phyloP scores from a whole-genome alignment of 2,113 vertebrate genomes.

The Progne subis region DNA sequence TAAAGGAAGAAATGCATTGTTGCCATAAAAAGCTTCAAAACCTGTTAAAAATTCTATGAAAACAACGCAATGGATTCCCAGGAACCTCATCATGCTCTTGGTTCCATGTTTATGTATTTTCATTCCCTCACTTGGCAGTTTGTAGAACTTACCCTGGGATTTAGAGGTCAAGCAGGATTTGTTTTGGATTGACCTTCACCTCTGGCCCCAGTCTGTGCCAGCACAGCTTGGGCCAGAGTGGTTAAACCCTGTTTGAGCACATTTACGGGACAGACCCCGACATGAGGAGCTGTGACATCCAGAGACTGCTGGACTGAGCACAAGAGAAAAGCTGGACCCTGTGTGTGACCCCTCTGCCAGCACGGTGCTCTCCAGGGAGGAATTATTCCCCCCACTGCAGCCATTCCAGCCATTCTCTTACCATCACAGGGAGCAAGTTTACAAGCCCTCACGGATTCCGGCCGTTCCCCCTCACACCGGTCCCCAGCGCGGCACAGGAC shows the following conservation, averaged over 20 bases:
- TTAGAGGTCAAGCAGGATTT: background rate
- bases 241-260: background rate
- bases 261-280: background rate
- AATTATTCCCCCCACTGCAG: background rate
- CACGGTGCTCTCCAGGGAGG: accelerated
- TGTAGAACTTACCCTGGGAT: background rate
- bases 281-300: accelerated
- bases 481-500: conserved; percentile 86
- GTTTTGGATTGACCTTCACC: background rate
- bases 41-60: background rate
- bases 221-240: accelerated
- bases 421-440: conserved; percentile 84
- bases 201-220: background rate
- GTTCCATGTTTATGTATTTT: background rate
- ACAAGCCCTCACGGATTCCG: conserved; percentile 78
- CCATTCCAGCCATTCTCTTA: conserved; percentile 32
- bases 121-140: background rate
- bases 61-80: background rate
- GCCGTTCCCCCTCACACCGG: conserved; percentile 86
- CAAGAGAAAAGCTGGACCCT: background rate
- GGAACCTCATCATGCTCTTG: background rate
- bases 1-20: background rate
- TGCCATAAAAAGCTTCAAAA: background rate
- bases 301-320: accelerated
- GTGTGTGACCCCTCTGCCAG: background rate